These are phyloP conservation scores for Nyctereutes procyonoides DNA, from an alignment of 2,113 vertebrate genomes.

Conservation along the genomic window DNA sequence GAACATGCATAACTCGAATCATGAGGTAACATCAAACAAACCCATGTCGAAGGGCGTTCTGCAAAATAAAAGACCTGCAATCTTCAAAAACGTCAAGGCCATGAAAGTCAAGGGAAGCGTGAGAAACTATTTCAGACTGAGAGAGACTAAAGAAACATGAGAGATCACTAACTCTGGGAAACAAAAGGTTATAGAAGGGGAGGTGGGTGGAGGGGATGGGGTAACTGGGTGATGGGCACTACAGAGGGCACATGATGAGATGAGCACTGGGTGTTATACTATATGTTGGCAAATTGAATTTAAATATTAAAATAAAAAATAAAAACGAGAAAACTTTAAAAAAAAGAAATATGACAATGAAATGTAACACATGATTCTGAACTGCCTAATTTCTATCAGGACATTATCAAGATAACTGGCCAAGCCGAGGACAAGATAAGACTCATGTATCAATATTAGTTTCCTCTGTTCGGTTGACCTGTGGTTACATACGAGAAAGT, in stretches of 20 bases:
- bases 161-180: too few relatives aligned
- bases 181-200: too few relatives aligned
- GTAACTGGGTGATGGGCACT: too few relatives aligned
- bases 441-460: neutral
- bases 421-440: neutral
- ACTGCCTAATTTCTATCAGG: neutral
- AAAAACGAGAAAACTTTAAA: too few relatives aligned
- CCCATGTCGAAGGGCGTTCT: neutral
- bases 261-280: too few relatives aligned
- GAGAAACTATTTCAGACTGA: neutral
- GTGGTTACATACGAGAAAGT: neutral
- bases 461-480: neutral
- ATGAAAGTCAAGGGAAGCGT: neutral
- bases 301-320: too few relatives aligned
- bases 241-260: too few relatives aligned
- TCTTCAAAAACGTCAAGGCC: slow-evolving; percentile 32
- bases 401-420: neutral
- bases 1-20: neutral
- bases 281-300: too few relatives aligned
- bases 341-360: neutral
- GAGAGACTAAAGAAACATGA: neutral
- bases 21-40: neutral
- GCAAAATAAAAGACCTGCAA: neutral
- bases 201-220: too few relatives aligned
- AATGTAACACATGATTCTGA: neutral